These are phyloP conservation scores for Phoenicopterus ruber DNA, from an alignment of 2,113 vertebrate genomes.

Conservation along the genomic window DNA sequence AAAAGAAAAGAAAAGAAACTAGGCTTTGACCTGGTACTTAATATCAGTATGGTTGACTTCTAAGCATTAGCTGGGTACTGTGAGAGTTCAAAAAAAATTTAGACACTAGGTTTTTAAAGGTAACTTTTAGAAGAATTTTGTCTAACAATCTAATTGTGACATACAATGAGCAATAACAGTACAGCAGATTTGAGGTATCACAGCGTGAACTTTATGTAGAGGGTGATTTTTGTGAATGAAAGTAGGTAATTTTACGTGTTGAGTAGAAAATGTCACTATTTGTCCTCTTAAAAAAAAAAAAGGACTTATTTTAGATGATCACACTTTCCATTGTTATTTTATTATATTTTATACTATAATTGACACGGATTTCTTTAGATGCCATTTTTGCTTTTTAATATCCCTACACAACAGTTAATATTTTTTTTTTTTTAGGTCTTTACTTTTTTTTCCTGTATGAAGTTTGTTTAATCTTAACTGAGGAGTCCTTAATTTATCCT, in stretches of 20 bases:
- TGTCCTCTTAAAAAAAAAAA: neutral
- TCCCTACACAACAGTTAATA: neutral
- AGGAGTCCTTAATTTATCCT: neutral
- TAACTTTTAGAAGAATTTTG: neutral
- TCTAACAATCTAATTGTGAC: neutral
- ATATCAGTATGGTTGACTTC: neutral
- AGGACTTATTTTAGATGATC: neutral
- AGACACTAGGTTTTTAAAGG: neutral
- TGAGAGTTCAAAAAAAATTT: neutral
- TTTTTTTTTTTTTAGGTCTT: neutral
- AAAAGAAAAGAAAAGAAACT: neutral
- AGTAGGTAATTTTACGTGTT: neutral
- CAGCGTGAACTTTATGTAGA: neutral
- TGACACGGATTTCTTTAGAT: neutral
- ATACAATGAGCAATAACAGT: neutral
- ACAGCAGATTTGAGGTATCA: neutral
- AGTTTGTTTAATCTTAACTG: neutral
- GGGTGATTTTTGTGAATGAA: neutral
- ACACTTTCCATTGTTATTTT: neutral
- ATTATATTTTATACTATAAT: neutral
- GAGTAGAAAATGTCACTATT: neutral
- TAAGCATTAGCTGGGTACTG: neutral
- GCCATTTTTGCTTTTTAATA: neutral
- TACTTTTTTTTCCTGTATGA: neutral
- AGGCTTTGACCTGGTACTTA: neutral